These are phyloP conservation scores for Cheirogaleus major DNA, from an alignment of 2,797 vertebrate genomes.

Conservation along the genomic window DNA sequence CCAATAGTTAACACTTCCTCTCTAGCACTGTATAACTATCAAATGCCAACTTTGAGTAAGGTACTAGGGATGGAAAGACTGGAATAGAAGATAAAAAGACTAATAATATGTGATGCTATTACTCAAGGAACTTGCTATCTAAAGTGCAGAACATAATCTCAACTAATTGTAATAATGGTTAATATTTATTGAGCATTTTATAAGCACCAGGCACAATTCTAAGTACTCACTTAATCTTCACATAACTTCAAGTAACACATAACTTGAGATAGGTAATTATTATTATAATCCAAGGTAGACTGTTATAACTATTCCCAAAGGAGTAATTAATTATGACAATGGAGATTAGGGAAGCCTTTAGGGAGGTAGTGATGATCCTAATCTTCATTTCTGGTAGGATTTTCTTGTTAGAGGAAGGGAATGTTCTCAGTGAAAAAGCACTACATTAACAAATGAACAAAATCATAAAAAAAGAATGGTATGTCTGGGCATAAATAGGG, in stretches of 20 bases:
- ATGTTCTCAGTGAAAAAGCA: background rate
- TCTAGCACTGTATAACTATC: background rate
- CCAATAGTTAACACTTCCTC: background rate
- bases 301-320: constrained; percentile 14
- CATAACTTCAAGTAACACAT: background rate
- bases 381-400: background rate
- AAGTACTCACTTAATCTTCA: background rate
- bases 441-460: background rate
- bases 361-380: background rate
- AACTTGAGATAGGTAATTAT: background rate
- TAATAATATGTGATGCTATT: background rate
- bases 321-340: background rate
- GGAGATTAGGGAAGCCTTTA: background rate
- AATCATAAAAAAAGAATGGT: background rate
- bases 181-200: background rate
- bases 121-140: background rate
- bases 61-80: background rate
- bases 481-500: background rate
- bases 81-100: background rate
- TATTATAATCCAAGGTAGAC: constrained; percentile 39
- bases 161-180: background rate
- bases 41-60: background rate
- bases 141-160: background rate
- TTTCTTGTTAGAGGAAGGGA: background rate
- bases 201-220: background rate